phyloP scores from a whole-genome alignment of 1,140 invertebrate species.

The Amphibalanus amphitrite region DNA sequence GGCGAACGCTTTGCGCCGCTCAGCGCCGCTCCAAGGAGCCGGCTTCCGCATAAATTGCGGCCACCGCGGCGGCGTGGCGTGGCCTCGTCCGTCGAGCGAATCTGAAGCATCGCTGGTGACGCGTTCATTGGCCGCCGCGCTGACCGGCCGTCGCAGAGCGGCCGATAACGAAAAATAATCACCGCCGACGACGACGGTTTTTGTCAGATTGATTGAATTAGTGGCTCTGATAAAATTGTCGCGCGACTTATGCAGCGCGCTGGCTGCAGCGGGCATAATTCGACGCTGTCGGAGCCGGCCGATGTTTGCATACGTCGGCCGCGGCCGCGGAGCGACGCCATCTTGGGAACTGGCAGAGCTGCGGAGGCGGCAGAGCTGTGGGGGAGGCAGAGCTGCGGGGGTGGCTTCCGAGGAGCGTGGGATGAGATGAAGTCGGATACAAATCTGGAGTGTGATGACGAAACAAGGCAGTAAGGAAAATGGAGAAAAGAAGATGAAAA shows the following conservation, averaged over 20 bases:
- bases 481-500: too few species aligned
- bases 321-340: background rate
- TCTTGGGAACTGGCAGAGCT: background rate
- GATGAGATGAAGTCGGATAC: too few species aligned
- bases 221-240: constrained; percentile 1
- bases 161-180: constrained; percentile 1
- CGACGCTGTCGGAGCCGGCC: too few species aligned
- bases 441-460: too few species aligned
- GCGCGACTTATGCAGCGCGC: background rate
- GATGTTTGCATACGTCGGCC: background rate
- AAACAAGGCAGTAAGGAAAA: too few species aligned
- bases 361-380: too few species aligned
- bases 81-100: too few species aligned
- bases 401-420: too few species aligned
- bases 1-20: too few species aligned
- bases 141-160: background rate
- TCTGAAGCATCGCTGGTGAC: background rate
- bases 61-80: too few species aligned
- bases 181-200: background rate
- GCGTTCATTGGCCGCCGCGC: background rate
- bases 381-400: too few species aligned
- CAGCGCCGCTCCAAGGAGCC: too few species aligned
- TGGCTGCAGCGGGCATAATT: background rate
- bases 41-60: background rate
- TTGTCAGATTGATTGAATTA: background rate